Base-by-base conservation (phyloP, 1,140 invertebrate species). In the Orussus abietinus region DNA sequence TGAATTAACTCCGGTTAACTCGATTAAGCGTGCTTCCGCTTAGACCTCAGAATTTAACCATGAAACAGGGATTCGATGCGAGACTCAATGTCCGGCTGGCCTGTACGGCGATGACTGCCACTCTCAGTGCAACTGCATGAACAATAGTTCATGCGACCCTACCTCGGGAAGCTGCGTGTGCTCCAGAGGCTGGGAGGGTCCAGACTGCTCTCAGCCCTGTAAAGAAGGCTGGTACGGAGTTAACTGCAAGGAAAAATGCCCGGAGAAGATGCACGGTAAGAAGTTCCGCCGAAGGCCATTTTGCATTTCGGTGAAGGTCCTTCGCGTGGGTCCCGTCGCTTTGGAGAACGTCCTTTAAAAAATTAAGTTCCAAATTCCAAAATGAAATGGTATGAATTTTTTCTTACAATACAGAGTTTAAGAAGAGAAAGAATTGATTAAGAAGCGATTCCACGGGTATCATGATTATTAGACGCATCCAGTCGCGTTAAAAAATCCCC, bases 131-230 rank as follows among this genome's bases (percentile, higher is more conserved):
- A 79, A 84, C 53, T 98, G 94, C 72, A 74, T 77, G 47, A 86
- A 90, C 66, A 86, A 89, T 64, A 88, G 86, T 39, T 87, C 87
- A n/a, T 96, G 93, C 71, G 84, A 93, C 66, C 80, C 82, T 19
- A 68, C 77, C 7, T 84, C 79, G 10, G 92, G 92, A 17, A 75
- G 72, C 43, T 96, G 93, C 64, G 77, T 85, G 42, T 97, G 94
- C 74, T 76, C 83, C 11, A 75, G 87, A 19, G 94, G 94, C 31
- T 92, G 86, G 84, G 80, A 81, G 51, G 92, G 92, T 5, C 63
- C 68, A 5, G 77, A 82, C 41, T 98, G 94, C 64, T 74, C 77
- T 21, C 48, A 74, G 40, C 81, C 86, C 1, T 97, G 94, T 69
- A 66, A 77, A 12, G 62, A 76, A 47, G 90, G 89, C 38, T 83